Percentiles rank a stretch among this genome's conserved stretches.
These are phyloP conservation scores for Tachina grossa DNA, from an alignment of 2,888 invertebrate species.

Conservation along the genomic window DNA sequence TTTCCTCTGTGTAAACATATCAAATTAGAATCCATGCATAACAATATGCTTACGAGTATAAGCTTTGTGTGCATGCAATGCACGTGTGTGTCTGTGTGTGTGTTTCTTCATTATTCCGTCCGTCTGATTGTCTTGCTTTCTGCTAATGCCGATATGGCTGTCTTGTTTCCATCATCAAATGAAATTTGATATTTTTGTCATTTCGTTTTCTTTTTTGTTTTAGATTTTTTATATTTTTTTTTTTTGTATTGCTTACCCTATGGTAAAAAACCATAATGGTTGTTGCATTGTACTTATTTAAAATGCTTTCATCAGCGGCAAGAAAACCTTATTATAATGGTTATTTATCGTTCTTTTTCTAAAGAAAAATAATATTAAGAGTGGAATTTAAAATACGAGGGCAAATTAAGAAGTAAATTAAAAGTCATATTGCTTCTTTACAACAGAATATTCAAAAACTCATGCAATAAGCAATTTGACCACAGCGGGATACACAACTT, in stretches of 20 bases:
- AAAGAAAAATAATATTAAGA: slow-evolving; percentile 16
- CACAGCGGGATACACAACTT: too few relatives aligned
- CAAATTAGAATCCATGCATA: slow-evolving; percentile 14
- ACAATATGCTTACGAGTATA: background rate
- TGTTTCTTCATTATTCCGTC: slow-evolving; percentile 17
- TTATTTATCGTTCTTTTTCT: slow-evolving; percentile 15
- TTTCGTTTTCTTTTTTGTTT: slow-evolving; percentile 28
- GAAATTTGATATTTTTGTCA: slow-evolving; percentile 65
- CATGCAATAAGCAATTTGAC: too few relatives aligned
- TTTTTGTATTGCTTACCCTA: background rate
- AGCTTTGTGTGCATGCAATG: background rate
- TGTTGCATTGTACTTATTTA: slow-evolving; percentile 48
- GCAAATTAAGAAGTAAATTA: background rate
- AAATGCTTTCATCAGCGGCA: slow-evolving; percentile 1
- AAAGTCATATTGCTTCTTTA: background rate
- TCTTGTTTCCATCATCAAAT: slow-evolving; percentile 60
- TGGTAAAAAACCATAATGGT: slow-evolving; percentile 56
- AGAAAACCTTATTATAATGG: background rate
- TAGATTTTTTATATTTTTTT: slow-evolving; percentile 25
- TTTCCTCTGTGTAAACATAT: slow-evolving; percentile 3
- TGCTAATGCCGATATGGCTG: slow-evolving; percentile 54
- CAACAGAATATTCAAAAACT: too few relatives aligned
- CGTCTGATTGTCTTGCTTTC: slow-evolving; percentile 35
- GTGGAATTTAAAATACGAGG: background rate
- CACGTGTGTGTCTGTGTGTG: background rate